Evolutionary conservation across 2,888 invertebrate species (phyloP), one percentile per base, ranked within the genome.

Genomic region (Portevinia maculata): DNA sequence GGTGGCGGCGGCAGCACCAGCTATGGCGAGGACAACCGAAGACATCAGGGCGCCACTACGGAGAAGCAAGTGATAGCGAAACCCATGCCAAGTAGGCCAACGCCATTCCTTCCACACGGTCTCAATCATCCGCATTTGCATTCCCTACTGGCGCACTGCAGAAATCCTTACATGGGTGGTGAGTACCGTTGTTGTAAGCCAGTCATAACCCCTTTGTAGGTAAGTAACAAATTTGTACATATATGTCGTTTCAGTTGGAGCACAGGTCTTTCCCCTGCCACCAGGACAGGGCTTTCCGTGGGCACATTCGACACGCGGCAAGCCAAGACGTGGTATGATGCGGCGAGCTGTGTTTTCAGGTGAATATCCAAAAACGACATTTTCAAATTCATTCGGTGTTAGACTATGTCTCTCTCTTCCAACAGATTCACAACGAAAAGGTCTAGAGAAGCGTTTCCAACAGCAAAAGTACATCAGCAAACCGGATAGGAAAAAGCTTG

Each of bases 401-500:
- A 32, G 5, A 44, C 19, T 39, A 1, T 24, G 24, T 13, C 7
- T 39, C 7, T 1, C 28, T 15, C 30, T 2, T 15, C 6, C 15
- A 15, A 39, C 17, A 90, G 99, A 99, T 89, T 94, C 97, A 0
- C 99, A 99, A 89, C 92, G 99, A 48, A 98, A 98, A 86, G 99
- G 99, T 0, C 92, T 99, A 85, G 99, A 99, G 91, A 96, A 98
- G 88, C 92, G 98, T 89, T 99, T 99, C 92, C 97, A 98, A 90
- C 94, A 97, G 60, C 99, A 99, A 91, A 99, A 99, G 91, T 99
- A 99, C 92, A 99, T 99, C 90, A 98, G 98, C 89, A 99, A 99
- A 90, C 99, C 99, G 0, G 99, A 99, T 90, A 93, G 99, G 90
- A 99, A 98, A 93, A 98, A 98, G 88, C 92, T 99, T 84, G 99